Evolutionary conservation across 2,888 invertebrate genomes (phyloP).

Genomic region (Ichneumon xanthorius): DNA sequence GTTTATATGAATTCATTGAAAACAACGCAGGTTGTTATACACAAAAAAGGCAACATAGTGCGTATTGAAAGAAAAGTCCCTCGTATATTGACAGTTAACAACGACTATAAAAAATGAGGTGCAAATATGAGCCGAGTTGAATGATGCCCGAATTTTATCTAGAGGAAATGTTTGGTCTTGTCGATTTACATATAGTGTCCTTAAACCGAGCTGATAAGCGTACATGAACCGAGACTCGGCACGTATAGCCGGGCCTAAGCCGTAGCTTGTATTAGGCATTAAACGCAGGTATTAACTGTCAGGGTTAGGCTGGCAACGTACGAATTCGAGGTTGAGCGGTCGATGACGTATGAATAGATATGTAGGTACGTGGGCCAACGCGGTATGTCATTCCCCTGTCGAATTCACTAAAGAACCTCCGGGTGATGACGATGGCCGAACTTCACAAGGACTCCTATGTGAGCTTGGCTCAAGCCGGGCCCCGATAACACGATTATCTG

Average conservation of each 20-base stretch:
- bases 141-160: neutral
- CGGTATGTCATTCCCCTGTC: constrained; percentile 8
- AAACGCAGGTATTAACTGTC: constrained; percentile 57
- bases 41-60: neutral
- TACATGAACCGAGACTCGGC: constrained; percentile 38
- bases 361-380: neutral
- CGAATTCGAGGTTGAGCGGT: constrained; percentile 64
- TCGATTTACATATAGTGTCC: neutral
- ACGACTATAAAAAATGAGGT: neutral
- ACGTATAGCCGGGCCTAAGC: constrained; percentile 21
- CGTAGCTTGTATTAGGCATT: constrained; percentile 39
- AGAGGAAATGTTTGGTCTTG: neutral
- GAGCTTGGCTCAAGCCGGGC: neutral
- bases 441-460: constrained; percentile 11
- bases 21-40: neutral
- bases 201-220: constrained; percentile 35
- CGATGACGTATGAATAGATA: constrained; percentile 52
- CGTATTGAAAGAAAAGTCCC: no score
- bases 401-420: constrained; percentile 5
- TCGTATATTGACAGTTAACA: neutral
- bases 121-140: neutral
- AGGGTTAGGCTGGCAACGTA: constrained; percentile 68
- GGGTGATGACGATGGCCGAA: constrained; percentile 16
- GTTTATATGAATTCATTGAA: neutral
- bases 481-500: neutral